These are phyloP conservation scores for Gonioctena quinquepunctata DNA, from an alignment of 1,140 invertebrate species.

Conservation along the genomic window DNA sequence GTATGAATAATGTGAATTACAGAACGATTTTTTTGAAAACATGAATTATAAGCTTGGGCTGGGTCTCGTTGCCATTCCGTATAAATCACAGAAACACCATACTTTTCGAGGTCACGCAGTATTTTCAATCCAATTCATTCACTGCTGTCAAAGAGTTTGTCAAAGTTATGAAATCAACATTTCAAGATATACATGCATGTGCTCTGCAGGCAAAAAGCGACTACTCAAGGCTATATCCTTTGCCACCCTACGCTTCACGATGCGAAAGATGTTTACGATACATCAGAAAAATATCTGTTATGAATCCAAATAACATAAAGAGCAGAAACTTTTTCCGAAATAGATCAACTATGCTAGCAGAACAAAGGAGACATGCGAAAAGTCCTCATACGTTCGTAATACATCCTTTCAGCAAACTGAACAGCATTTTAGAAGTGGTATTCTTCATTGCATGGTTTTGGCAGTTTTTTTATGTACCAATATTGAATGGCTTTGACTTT, in stretches of 20 bases:
- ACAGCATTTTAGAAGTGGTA: constrained; percentile 1
- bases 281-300: constrained; percentile 2
- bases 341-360: constrained; percentile 19
- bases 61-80: too few relatives aligned
- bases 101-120: too few relatives aligned
- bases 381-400: constrained; percentile 17
- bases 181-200: neutral
- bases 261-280: constrained; percentile 1
- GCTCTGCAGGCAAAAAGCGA: neutral
- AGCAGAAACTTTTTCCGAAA: constrained; percentile 25
- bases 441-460: constrained; percentile 25
- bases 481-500: neutral
- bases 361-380: constrained; percentile 25
- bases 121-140: too few relatives aligned
- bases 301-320: constrained; percentile 20
- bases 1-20: too few relatives aligned
- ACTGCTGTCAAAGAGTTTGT: too few relatives aligned
- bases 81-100: too few relatives aligned
- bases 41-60: too few relatives aligned
- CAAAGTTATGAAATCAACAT: too few relatives aligned
- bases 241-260: constrained; percentile 25
- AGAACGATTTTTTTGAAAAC: too few relatives aligned
- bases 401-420: constrained; percentile 28
- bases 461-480: neutral
- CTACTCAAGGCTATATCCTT: neutral